Conservation (phyloP, 1,140 invertebrate genomes). For the Planococcus citri region DNA sequence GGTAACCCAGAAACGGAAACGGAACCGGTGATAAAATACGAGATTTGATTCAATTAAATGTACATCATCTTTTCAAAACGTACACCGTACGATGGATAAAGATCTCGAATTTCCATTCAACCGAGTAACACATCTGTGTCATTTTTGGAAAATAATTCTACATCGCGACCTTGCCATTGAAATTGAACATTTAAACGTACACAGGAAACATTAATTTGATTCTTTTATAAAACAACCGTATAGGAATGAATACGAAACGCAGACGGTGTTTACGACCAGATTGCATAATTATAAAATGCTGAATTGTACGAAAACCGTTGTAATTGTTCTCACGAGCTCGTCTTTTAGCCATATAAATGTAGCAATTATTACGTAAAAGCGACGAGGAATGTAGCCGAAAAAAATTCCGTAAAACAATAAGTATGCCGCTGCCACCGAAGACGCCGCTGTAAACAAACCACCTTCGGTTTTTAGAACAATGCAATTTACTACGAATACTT, state of each 20-base stretch:
- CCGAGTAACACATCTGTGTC: not conserved
- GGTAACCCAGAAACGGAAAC: not conserved
- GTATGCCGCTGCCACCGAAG: too few species aligned
- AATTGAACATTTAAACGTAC: not conserved
- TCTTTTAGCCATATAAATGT: too few species aligned
- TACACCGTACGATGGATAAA: not conserved
- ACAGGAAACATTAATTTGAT: not conserved
- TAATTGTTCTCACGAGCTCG: not conserved
- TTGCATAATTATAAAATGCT: conserved; percentile 8
- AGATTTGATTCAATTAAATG: not conserved
- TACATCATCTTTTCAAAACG: not conserved
- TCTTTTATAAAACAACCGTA: not conserved
- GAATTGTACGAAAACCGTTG: not conserved
- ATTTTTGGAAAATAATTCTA: not conserved
- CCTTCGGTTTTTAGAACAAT: too few species aligned
- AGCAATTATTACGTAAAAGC: too few species aligned
- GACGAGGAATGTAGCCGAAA: too few species aligned
- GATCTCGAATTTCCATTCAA: not conserved
- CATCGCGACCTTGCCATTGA: not conserved
- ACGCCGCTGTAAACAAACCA: too few species aligned
- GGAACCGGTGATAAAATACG: not conserved
- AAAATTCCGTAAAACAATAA: too few species aligned
- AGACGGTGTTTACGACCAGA: not conserved
- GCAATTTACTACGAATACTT: too few species aligned
- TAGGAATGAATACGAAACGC: too few species aligned